Base-by-base conservation (phyloP, 2,888 invertebrate genomes). In the Chrysolina americana region DNA sequence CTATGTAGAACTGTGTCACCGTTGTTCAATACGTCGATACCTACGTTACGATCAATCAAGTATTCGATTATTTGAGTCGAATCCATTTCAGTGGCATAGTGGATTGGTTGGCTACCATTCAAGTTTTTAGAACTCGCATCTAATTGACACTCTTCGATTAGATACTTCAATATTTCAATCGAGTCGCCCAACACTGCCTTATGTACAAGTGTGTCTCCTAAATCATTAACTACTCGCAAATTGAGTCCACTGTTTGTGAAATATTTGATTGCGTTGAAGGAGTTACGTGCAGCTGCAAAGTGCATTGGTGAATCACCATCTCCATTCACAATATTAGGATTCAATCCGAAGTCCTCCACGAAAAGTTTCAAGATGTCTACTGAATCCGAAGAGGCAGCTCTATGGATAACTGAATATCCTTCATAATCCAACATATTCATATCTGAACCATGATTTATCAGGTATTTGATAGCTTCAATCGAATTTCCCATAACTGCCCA, bases 341-440 rank as follows among this genome's bases (percentile, higher is more conserved):
- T 19, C 21, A 50, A 15, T 19, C 21, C 9, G 17, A 48, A 50
- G 1, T 64, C 50, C 41, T 70, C 50, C 23, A 41, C 41, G 41
- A 70, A 41, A 17, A 64, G 53, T 13, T 50, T 36, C 10, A 53
- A 50, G 0, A 23, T 50, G 2, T 15, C 13, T 50, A 59, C 13
- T 6, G 53, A 23, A 19, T 59, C 50, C 13, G 50, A 36, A 21
- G 23, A 44, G 50, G 70, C 41, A 36, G 64, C n/a, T 36, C 2
- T 48, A 44, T 70, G 70, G 13, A 70, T 13, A 6, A 70, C 53
- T 10, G 21, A 64, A 36, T 64, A 15, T 4, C 41, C 70, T 10
- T 0, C 19, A 3, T 4, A 8, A 64, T 70, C 64, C 23, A 48
- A 21, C 5, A 56, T 6, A 21, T 28, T 13, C 41, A 15, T 15